Conservation (phyloP, 2,888 invertebrate species). For the Selenia dentaria region DNA sequence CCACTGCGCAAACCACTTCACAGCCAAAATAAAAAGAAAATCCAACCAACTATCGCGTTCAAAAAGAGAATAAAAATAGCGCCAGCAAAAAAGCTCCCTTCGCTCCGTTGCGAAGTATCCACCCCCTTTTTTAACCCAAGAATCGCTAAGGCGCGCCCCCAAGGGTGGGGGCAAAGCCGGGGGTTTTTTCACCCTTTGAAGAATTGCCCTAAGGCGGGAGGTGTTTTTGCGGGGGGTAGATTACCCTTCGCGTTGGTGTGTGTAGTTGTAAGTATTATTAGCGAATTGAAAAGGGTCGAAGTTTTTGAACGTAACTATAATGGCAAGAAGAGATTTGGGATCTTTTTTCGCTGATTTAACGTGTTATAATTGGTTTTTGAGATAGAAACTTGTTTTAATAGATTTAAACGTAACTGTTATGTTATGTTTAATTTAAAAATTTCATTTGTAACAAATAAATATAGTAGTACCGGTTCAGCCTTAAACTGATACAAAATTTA, state of each 20-base stretch:
- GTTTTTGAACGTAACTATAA: constrained; percentile 66
- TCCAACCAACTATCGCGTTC: constrained; percentile 28
- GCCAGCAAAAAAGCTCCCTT: constrained; percentile 52
- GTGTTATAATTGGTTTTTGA: constrained; percentile 16
- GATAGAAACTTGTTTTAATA: constrained; percentile 8
- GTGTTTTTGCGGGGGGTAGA: constrained; percentile 59
- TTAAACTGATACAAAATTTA: too few relatives aligned
- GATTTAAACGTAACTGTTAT: too few relatives aligned
- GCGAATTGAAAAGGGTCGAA: constrained; percentile 77
- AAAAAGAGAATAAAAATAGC: constrained; percentile 53
- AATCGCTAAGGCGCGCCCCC: constrained; percentile 78
- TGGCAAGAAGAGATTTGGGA: constrained; percentile 30
- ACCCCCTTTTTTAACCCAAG: constrained; percentile 82
- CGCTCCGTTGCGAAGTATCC: constrained; percentile 78
- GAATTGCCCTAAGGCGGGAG: constrained; percentile 81
- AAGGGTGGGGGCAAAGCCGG: constrained; percentile 42
- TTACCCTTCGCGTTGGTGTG: constrained; percentile 54
- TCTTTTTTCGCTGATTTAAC: constrained; percentile 34
- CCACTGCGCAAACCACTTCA: neutral
- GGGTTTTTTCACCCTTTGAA: constrained; percentile 83
- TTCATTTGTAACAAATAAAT: too few relatives aligned
- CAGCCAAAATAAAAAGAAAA: neutral
- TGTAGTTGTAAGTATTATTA: constrained; percentile 70
- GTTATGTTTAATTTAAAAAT: too few relatives aligned
- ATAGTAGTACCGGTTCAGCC: too few relatives aligned